Base-by-base conservation (phyloP, 2,888 invertebrate genomes). In the Alcis repandata region DNA sequence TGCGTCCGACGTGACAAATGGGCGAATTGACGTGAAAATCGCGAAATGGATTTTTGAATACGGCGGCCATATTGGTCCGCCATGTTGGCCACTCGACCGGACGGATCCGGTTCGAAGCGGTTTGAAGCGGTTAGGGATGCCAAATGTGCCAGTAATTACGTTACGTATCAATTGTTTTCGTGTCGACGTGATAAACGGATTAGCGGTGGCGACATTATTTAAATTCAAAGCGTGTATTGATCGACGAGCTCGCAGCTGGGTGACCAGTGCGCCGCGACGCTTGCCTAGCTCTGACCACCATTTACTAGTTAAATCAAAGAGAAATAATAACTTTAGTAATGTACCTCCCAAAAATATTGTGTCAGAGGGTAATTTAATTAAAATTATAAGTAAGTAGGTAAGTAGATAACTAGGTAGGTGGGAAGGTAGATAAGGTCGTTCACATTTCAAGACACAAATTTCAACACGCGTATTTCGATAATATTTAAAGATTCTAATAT, bases 11-110 rank as follows among this genome's bases (percentile, higher is more conserved):
- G 82, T 79, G 85, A 81, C 83, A 80, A 88, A 87, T 88, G 90
- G 82, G 82, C 86, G 89, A 87, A 91, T 90, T 90, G 90, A 91
- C 91, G 91, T 88, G 88, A 89, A 64, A 54, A 51, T 53, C 53
- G 58, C 33, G 51, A 53, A 91, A 91, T 91, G 80, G 89, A 84
- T 88, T 89, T 88, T 88, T 86, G 86, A 89, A 87, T 80, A 73
- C 79, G 78, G 68, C 74, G 63, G 83, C 84, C 84, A 82, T 85
- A 78, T 87, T 85, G 85, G 82, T 74, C 69, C 76, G 63, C 83
- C 80, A 79, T 82, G 82, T 76, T 70, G 79, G 59, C 82, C 81
- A 79, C 83, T 84, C 84, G 82, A 75, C 79, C 79, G 79, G 74
- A 68, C 70, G 68, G 68, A 76, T 70, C 76, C 74, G 79, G 78